Conservation (phyloP, 2,797 vertebrate species). For the Pseudomugil tenellus region DNA sequence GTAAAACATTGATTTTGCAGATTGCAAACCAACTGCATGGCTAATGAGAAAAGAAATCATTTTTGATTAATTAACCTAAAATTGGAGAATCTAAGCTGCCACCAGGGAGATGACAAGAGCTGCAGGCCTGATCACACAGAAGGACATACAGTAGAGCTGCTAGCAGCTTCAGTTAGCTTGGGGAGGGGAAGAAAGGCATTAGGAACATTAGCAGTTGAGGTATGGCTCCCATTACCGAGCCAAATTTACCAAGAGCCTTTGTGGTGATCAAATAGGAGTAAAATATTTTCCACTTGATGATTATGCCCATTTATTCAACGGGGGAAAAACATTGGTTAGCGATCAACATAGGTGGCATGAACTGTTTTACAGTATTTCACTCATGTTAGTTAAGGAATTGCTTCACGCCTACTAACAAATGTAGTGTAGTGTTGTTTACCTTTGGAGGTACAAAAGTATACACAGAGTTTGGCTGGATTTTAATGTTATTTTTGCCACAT, state of each 20-base stretch:
- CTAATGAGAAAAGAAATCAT: slow-evolving; percentile 88
- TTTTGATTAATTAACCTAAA: slow-evolving; percentile 89
- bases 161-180: slow-evolving; percentile 35
- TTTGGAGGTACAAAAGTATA: not conserved
- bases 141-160: slow-evolving; percentile 49
- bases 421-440: not conserved
- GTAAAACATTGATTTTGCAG: slow-evolving; percentile 86
- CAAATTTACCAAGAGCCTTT: slow-evolving; percentile 54
- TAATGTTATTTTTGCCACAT: not conserved
- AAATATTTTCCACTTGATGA: slow-evolving; percentile 67
- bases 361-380: slow-evolving; percentile 45
- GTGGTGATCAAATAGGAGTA: slow-evolving; percentile 54
- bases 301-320: slow-evolving; percentile 47
- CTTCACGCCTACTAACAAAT: slow-evolving; percentile 23
- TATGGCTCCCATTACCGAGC: slow-evolving; percentile 61
- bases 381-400: slow-evolving; percentile 31
- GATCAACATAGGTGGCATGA: slow-evolving; percentile 44
- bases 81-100: slow-evolving; percentile 80
- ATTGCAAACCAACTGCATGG: slow-evolving; percentile 83
- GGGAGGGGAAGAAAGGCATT: slow-evolving; percentile 28
- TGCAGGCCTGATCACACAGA: slow-evolving; percentile 61
- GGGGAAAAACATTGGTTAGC: slow-evolving; percentile 44
- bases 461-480: slow-evolving; percentile 4
- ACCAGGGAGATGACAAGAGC: slow-evolving; percentile 76
- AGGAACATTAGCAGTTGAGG: slow-evolving; percentile 48